A percentile compares a stretch with the other conserved stretches of the same genome.
Conservation (phyloP, 2,888 invertebrate genomes). For the Scaptomyza tumidula region DNA sequence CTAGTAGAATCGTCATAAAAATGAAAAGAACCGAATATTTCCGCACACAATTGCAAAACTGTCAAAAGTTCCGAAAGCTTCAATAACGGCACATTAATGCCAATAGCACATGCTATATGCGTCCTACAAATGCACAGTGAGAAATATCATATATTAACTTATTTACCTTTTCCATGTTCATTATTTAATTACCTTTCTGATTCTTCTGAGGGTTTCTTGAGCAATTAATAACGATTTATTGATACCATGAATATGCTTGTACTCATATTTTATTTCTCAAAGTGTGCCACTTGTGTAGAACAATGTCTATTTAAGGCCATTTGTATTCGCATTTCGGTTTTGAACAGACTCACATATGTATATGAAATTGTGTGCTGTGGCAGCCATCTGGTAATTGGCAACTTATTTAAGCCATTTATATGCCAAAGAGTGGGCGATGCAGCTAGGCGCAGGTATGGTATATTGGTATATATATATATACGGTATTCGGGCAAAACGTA, state of each 20-base stretch:
- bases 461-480: background rate
- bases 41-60: slow-evolving; percentile 1
- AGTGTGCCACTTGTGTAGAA: slow-evolving; percentile 15
- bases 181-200: no score
- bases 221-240: no score
- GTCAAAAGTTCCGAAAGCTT: slow-evolving; percentile 12
- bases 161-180: background rate
- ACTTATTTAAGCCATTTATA: slow-evolving; percentile 60
- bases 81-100: slow-evolving; percentile 23
- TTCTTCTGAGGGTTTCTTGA: no score
- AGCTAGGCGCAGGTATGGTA: slow-evolving; percentile 11
- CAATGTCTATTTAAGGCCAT: slow-evolving; percentile 35
- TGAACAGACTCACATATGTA: slow-evolving; percentile 17
- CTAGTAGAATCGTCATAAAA: slow-evolving; percentile 13
- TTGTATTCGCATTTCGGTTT: slow-evolving; percentile 46
- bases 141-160: background rate
- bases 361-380: slow-evolving; percentile 33
- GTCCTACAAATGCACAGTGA: background rate
- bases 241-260: no score
- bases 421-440: slow-evolving; percentile 21
- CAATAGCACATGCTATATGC: slow-evolving; percentile 24
- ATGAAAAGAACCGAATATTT: slow-evolving; percentile 11
- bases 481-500: slow-evolving; percentile 46
- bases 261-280: background rate
- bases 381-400: slow-evolving; percentile 57